Conservation (phyloP, 2,888 invertebrate genomes). For the Acrobasis consociella region DNA sequence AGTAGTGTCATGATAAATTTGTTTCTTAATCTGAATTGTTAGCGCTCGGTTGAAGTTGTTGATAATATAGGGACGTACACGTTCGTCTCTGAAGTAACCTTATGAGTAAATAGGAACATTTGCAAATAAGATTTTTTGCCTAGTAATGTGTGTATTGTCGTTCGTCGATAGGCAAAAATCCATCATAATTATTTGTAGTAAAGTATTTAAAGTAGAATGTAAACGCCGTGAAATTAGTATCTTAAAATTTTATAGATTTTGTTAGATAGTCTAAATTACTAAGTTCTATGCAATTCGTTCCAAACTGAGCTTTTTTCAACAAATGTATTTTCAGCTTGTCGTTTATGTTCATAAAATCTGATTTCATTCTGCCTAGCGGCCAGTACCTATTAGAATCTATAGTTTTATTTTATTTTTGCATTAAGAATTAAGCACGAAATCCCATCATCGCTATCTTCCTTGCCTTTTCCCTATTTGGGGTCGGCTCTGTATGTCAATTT, state of each 20-base stretch:
- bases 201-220: neutral
- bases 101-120: no score
- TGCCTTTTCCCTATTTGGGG: no score
- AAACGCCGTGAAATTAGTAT: neutral
- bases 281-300: neutral
- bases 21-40: neutral
- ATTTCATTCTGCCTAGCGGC: neutral
- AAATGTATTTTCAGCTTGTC: neutral
- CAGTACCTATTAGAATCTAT: neutral
- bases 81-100: no score
- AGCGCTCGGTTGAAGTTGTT: no score
- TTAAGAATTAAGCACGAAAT: conserved; percentile 11
- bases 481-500: no score
- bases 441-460: no score
- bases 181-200: no score
- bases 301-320: neutral
- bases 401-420: neutral
- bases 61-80: no score
- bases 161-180: no score
- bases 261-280: no score
- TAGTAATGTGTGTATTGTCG: no score
- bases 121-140: no score
- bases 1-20: neutral
- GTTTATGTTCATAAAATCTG: neutral
- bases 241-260: neutral